Evolutionary conservation across 2,797 vertebrate species (phyloP), one percentile per base, ranked within the genome.

Genomic region (Acanthiza pusilla): DNA sequence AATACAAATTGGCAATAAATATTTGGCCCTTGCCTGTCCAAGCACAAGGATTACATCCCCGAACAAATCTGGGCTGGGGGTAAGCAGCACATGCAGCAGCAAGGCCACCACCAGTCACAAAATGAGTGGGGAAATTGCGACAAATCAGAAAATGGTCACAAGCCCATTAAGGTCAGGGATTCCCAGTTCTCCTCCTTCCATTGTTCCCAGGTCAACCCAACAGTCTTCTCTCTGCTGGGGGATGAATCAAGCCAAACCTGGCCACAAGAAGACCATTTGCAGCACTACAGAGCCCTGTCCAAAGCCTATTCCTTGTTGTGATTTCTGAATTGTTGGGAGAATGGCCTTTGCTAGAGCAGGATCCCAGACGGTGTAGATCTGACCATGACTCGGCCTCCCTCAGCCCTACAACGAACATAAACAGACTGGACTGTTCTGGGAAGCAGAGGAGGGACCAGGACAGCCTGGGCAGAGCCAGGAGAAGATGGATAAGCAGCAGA

Each of bases 361-460:
- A 48, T n/a, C 40, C 42, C 2, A 1, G 27, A 53, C 48, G 34
- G 45, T 13, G 4, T 0, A 0, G 66, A 65, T 11, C 11, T 26
- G 42, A 85, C n/a, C 2, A 1, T 2, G 32, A 18, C 43, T 19
- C 2, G 9, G 47, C 42, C 36, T 50, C 30, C 66, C 34, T 58
- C 21, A 36, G 4, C 22, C 27, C 55, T 20, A 38, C 20, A 21
- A 3, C 0, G n/a, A 43, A 29, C 32, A 55, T 1, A 11, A 72
- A 40, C 3, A 6, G 34, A 43, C 2, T 1, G 34, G 45, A 61
- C 36, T 43, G 42, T 13, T 71, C 21, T 54, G 48, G 61, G 82
- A 74, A 17, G 40, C 72, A 83, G n/a, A 57, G 47, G 13, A 74
- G 47, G 0, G 4, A 45, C 29, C 60, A 54, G 51, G 30, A 61